Evolutionary conservation across 2,888 invertebrate genomes (phyloP).

Genomic region (Zygothrica quintamaculata): DNA sequence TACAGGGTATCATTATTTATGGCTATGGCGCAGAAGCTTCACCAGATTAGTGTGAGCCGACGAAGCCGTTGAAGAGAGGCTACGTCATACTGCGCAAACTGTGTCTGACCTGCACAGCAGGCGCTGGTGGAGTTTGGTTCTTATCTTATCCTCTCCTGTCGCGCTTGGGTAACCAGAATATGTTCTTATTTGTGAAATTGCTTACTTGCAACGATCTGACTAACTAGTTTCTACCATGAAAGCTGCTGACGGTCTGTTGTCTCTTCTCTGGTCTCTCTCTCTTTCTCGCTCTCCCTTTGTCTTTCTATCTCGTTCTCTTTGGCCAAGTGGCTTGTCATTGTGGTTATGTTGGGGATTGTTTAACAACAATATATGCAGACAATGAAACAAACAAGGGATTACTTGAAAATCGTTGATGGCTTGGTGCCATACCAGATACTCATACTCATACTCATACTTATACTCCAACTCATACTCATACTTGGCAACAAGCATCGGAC

Average conservation of each 20-base stretch:
- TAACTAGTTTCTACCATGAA: conserved; percentile 65
- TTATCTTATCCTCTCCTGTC: conserved; percentile 62
- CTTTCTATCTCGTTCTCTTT: conserved; percentile 28
- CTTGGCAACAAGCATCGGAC: conserved; percentile 37
- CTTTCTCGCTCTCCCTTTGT: neutral
- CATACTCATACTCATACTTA: too few relatives aligned
- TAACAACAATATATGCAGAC: conserved; percentile 66
- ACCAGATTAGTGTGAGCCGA: conserved; percentile 52
- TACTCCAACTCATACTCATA: too few relatives aligned
- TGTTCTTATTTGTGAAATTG: conserved; percentile 77
- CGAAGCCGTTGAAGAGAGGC: conserved; percentile 19
- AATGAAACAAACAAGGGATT: conserved; percentile 61
- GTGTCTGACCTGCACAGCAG: conserved; percentile 67
- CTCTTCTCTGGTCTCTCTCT: conserved; percentile 12
- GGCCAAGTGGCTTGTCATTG: conserved; percentile 60
- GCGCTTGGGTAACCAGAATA: conserved; percentile 51
- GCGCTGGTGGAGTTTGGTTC: conserved; percentile 67
- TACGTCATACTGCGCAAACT: conserved; percentile 58
- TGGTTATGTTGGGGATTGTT: conserved; percentile 65
- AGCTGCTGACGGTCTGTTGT: conserved; percentile 26
- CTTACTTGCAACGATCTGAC: conserved; percentile 70
- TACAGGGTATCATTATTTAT: conserved; percentile 43
- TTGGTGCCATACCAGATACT: conserved; percentile 42
- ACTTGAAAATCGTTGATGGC: conserved; percentile 60
- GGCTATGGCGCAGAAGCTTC: conserved; percentile 42